Evolutionary conservation across 2,888 invertebrate species (phyloP), one percentile per base, ranked within the genome.

Genomic region (Oeneis ivallda): DNA sequence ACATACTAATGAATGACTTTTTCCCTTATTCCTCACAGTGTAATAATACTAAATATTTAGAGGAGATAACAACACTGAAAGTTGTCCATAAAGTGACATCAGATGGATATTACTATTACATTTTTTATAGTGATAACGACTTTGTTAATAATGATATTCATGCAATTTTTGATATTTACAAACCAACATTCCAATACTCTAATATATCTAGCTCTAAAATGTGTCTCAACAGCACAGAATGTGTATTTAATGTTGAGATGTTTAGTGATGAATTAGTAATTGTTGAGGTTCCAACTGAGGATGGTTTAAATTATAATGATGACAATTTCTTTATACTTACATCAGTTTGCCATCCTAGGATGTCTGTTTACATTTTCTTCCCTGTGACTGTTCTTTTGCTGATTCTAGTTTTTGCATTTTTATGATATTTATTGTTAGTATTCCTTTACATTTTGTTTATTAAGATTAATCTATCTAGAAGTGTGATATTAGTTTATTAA

Each of bases 41-140:
- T 78, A 93, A 93, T 43, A 94, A 94, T 82, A 93, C 95, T 0
- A 93, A 93, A 73, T 95, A 95, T 75, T 91, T 96, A 71, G 94
- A 96, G 75, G 93, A 92, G 65, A 94, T 94, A 7, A 93, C 94
- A 34, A 95, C 95, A 71, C 80, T 89, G 9, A 91, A 89, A 81
- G 94, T 96, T 0, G 93, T 93, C 65, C 96, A 97, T 75, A 94
- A 96, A 72, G 95, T 97, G 32, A 89, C 93, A 45, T 92, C 93
- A 60, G 95, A 96, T 79, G 97, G 96, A 8, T 97, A 97, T 85
- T 97, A 97, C 82, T 97, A 97, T 85, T 97, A 97, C 76, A 96
- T 97, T 74, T 97, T 97, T 85, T 97, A 96, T 79, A 96, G 96
- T 75, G 96, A 97, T 81, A 96, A 97, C 86, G 96, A 96, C 81